These are phyloP conservation scores for Heloderma charlesbogerti DNA, from an alignment of 2,113 vertebrate species.

Conservation along the genomic window DNA sequence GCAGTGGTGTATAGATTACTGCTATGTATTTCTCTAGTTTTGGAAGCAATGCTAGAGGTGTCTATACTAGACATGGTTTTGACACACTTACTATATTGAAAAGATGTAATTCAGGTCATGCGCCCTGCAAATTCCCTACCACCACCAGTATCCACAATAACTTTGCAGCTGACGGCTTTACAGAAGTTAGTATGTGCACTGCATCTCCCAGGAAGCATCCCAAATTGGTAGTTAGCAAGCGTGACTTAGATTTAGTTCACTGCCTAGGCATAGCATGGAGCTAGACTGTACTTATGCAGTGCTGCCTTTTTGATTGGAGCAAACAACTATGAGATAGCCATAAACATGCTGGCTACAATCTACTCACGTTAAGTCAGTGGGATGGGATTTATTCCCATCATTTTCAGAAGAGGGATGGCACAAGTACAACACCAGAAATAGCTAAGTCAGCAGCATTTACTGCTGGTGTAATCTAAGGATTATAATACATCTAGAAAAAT, in stretches of 20 bases:
- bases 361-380: background rate
- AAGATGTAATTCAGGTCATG: background rate
- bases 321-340: background rate
- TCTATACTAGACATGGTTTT: background rate
- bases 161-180: background rate
- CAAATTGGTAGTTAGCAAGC: background rate
- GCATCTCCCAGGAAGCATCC: background rate
- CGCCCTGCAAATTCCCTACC: background rate
- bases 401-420: background rate
- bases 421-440: background rate
- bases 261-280: background rate
- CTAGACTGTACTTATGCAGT: background rate
- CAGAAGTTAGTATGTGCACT: background rate
- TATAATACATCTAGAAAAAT: background rate
- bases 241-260: background rate
- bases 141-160: background rate
- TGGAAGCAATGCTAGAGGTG: background rate
- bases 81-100: background rate
- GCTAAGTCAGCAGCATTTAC: background rate
- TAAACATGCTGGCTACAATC: background rate
- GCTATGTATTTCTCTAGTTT: background rate
- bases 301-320: background rate
- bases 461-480: background rate
- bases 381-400: background rate
- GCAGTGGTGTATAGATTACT: background rate